Evolutionary conservation across 1,140 invertebrate species (phyloP), one percentile per base, ranked within the genome.

Genomic region (Zaprionus taronus): DNA sequence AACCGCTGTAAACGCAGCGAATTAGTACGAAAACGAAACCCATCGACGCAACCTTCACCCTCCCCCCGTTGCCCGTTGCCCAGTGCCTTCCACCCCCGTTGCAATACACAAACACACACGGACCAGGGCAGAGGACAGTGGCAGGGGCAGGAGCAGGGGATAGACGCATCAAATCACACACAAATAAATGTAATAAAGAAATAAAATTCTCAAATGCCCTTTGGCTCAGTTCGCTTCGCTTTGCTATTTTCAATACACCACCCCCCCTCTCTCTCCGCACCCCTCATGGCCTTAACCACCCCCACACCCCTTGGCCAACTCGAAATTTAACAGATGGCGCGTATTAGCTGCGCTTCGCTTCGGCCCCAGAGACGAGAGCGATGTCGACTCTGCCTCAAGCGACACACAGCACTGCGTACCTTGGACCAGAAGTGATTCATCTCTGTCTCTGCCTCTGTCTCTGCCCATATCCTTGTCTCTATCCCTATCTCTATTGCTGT

Each of bases 261-360:
- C 44, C 53, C 7, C 28, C n/a, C n/a, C n/a, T n/a, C n/a, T n/a
- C n/a, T n/a, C n/a, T n/a, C n/a, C n/a, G n/a, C n/a, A n/a, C n/a
- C n/a, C 28, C 28, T 9, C 24, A 34, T 36, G 28, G 55, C 55
- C 22, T 38, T 34, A 34, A 7, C 31, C 31, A 24, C 47, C 58
- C 28, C 20, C 22, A 20, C 31, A 31, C 12, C 14, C 56, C 41
- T 36, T 62, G 47, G 5, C 17, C 44, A 26, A 70, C 81, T 72
- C 67, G 84, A 91, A 91, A 85, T 85, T 91, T 74, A 91, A 91
- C 89, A 91, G 89, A 91, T 91, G 89, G 77, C 81, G 77, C 89
- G 75, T 75, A 91, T 91, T 91, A 91, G 84, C 77, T 84, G 85
- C 84, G 84, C 84, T 79, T 89, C 84, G 79, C 66, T 89, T 28